Evolutionary conservation across 2,797 vertebrate species (phyloP).

Genomic region (Glyptemys insculpta): DNA sequence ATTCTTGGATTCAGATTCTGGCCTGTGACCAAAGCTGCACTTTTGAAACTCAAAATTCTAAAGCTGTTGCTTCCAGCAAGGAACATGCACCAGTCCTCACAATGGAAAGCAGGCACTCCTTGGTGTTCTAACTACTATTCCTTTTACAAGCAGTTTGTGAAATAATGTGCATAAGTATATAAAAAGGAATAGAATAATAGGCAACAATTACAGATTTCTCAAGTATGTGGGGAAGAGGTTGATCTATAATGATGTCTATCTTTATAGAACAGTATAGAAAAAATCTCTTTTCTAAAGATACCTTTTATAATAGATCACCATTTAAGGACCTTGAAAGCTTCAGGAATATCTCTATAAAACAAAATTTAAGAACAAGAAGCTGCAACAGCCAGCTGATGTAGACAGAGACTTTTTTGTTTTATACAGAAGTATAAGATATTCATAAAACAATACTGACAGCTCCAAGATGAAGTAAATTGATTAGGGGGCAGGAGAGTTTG

Average conservation of each 20-base stretch:
- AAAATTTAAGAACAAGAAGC: neutral
- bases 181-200: neutral
- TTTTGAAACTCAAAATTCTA: neutral
- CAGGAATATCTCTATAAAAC: neutral
- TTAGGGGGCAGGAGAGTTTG: neutral
- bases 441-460: neutral
- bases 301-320: neutral
- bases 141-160: neutral
- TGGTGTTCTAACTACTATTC: neutral
- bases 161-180: neutral
- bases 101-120: neutral
- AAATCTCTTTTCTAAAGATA: neutral
- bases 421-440: neutral
- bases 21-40: neutral
- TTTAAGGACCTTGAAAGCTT: neutral
- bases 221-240: neutral
- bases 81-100: neutral
- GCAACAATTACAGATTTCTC: neutral
- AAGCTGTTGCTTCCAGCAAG: neutral
- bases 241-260: neutral
- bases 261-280: neutral
- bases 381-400: neutral
- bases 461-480: constrained; percentile 1
- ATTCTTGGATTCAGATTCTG: neutral
- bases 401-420: neutral